Percentiles rank a stretch among this genome's conserved stretches.
Evolutionary conservation across 1,140 invertebrate genomes (phyloP).

Genomic region (Drosophila seguyi): DNA sequence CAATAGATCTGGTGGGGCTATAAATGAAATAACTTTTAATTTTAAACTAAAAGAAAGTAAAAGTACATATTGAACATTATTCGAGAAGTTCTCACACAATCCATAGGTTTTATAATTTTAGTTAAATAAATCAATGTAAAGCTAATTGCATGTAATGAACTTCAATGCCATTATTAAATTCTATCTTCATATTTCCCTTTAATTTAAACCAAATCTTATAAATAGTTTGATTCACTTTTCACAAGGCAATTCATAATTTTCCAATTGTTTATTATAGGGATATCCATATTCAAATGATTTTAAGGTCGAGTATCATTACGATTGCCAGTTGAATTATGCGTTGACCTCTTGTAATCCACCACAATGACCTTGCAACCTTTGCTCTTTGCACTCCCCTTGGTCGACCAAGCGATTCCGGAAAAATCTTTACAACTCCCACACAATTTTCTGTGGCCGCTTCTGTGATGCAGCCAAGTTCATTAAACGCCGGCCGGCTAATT

Average conservation of each 20-base stretch:
- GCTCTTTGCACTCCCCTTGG: neutral
- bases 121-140: too few species aligned
- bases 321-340: neutral
- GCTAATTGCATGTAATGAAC: neutral
- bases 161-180: too few species aligned
- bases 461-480: slow-evolving; percentile 59
- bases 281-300: slow-evolving; percentile 3
- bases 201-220: neutral
- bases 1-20: too few species aligned
- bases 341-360: slow-evolving; percentile 17
- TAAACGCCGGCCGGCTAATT: slow-evolving; percentile 75
- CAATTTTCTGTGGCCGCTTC: slow-evolving; percentile 22
- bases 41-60: neutral
- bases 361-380: slow-evolving; percentile 26
- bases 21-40: neutral
- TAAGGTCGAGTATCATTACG: too few species aligned
- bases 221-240: neutral
- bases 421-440: slow-evolving; percentile 63
- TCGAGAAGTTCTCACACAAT: neutral
- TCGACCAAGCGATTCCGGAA: slow-evolving; percentile 5
- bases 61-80: neutral
- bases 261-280: neutral
- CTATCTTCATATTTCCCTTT: neutral
- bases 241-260: neutral
- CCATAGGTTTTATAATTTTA: neutral